Base-by-base conservation (phyloP, 30 jellyfish, hydroid and myxozoan genomes). In the Turritopsis rubra region DNA sequence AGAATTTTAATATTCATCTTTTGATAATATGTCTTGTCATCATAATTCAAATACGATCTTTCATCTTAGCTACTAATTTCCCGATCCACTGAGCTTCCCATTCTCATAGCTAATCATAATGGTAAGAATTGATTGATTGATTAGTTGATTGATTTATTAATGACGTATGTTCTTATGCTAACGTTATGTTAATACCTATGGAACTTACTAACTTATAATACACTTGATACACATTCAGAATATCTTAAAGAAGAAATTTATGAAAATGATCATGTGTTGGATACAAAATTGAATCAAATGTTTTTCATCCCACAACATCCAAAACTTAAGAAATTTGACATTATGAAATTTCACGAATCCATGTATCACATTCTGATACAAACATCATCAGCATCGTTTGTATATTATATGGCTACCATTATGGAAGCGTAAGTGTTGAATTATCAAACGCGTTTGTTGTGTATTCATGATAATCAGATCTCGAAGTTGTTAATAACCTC, bases 371-470 rank as follows among this genome's bases (percentile, higher is more conserved):
- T 77, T 5, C 26, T 77, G 66, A 0, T 77, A 18, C 41, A 24
- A 8, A 29, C 66, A 26, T 77, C 85, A 19, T 21, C 30, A 16
- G 17, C 85, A 29, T 77, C 85, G 8, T 77, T 28, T 28, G 29
- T 80, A 31, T 27, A 18, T 65, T 80, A 31, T 1, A 80, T 80
- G 87, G 87, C 87, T 22, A 80, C 82, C 65, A 9, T 80, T 30
- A 80, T 80, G 28, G 65, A 52, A 27, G 54, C 24, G 87, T 80
- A 80, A n/a, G 87, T 16, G 52, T 9, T 18, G 26, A 1, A 23
- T 53, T 21, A 7, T 72, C 21, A 72, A 18, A 72, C 21, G 21
- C 30, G 21, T 72, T 25, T 0, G 18, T n/a, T n/a, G n/a, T n/a
- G n/a, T n/a, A 72, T 21, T 72, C 20, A 72, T 25, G 30, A 18